Conservation (phyloP, 1,140 invertebrate genomes). For the Papilio polytes region DNA sequence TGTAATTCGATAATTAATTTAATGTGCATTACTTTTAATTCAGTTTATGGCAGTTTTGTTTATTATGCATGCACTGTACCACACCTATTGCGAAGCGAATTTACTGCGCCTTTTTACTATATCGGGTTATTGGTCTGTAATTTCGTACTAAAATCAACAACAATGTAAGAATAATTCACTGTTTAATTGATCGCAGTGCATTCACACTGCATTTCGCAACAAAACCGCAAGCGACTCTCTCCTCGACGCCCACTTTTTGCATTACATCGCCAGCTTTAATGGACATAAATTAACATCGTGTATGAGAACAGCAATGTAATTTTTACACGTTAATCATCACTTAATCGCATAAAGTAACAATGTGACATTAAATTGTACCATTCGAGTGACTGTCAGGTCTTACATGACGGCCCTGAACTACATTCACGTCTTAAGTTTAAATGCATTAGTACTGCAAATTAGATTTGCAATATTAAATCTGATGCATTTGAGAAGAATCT, state of each 20-base stretch:
- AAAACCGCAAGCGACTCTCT: constrained; percentile 16
- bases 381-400: constrained; percentile 15
- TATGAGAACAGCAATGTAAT: constrained; percentile 9
- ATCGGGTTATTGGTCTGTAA: not conserved
- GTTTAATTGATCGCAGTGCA: not conserved
- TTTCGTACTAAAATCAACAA: not conserved
- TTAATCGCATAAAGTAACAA: not conserved
- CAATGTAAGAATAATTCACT: not conserved
- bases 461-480: not conserved
- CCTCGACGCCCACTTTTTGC: not conserved
- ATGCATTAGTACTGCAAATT: not conserved
- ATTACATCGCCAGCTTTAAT: constrained; percentile 2
- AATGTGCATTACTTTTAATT: not conserved
- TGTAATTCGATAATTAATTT: not conserved
- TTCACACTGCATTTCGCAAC: constrained; percentile 28
- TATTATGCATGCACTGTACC: not conserved
- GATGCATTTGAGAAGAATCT: too few relatives aligned
- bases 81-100: not conserved
- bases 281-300: not conserved
- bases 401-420: constrained; percentile 27
- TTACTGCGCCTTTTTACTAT: not conserved
- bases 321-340: too few relatives aligned
- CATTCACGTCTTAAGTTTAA: constrained; percentile 29
- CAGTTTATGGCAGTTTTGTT: not conserved
- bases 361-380: not conserved